phyloP scores from a whole-genome alignment of 2,113 vertebrate genomes.

The Erythrocercus mccallii region DNA sequence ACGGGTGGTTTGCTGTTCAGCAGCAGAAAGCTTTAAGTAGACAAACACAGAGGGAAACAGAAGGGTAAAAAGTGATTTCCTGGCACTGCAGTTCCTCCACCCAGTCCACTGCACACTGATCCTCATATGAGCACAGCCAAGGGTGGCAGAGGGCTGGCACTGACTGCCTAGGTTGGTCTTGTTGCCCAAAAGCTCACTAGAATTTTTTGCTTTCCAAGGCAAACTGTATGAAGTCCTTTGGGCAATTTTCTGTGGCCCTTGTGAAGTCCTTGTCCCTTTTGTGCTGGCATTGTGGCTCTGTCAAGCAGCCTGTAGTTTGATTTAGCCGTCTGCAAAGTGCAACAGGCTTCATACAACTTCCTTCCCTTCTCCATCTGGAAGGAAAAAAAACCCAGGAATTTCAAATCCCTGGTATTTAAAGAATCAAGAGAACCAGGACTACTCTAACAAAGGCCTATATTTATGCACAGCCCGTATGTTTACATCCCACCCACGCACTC shows the following conservation, averaged over 20 bases:
- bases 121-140: background rate
- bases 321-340: background rate
- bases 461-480: background rate
- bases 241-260: background rate
- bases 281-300: background rate
- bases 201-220: background rate
- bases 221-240: background rate
- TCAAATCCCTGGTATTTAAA: background rate
- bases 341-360: background rate
- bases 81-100: background rate
- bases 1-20: background rate
- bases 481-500: background rate
- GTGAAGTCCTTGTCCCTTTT: background rate
- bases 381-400: background rate
- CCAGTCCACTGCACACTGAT: background rate
- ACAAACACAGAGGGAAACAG: background rate
- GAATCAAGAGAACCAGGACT: background rate
- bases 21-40: background rate
- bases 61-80: background rate
- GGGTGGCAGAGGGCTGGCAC: background rate
- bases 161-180: background rate
- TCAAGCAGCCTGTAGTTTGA: background rate
- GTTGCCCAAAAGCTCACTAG: background rate
- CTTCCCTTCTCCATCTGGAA: background rate
- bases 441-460: background rate